Percentiles rank a stretch among this genome's conserved stretches.
Evolutionary conservation across 2,888 invertebrate genomes (phyloP).

Genomic region (Tethea ocularis): DNA sequence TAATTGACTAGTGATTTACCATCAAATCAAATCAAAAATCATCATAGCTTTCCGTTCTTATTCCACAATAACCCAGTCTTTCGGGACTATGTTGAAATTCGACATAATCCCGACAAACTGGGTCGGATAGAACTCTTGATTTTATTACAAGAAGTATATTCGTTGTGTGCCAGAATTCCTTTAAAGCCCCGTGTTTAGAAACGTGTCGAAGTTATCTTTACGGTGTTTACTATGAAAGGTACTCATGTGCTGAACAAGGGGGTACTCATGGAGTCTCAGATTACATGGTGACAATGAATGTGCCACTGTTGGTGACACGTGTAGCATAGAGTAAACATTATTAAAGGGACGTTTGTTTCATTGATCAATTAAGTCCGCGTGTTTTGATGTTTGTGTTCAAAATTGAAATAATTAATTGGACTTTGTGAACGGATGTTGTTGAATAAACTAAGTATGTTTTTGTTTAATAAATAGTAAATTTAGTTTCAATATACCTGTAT

Average conservation of each 20-base stretch:
- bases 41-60: too few relatives aligned
- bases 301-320: slow-evolving; percentile 2
- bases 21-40: too few relatives aligned
- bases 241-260: slow-evolving; percentile 16
- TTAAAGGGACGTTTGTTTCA: neutral
- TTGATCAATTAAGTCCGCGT: neutral
- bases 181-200: slow-evolving; percentile 6
- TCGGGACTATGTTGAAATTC: neutral
- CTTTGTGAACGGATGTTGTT: neutral
- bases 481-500: too few relatives aligned
- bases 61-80: too few relatives aligned
- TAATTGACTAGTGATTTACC: too few relatives aligned
- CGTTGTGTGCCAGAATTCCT: too few relatives aligned
- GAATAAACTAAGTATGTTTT: neutral
- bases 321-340: slow-evolving; percentile 1
- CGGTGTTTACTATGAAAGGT: slow-evolving; percentile 22
- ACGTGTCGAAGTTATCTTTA: slow-evolving; percentile 18
- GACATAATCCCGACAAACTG: neutral
- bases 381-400: neutral
- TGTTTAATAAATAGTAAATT: neutral
- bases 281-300: slow-evolving; percentile 14
- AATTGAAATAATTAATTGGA: neutral
- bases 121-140: neutral
- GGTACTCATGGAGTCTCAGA: slow-evolving; percentile 20
- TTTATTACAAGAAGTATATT: too few relatives aligned